These are phyloP conservation scores for Plotosus lineatus DNA, from an alignment of 2,113 vertebrate species.

Conservation along the genomic window DNA sequence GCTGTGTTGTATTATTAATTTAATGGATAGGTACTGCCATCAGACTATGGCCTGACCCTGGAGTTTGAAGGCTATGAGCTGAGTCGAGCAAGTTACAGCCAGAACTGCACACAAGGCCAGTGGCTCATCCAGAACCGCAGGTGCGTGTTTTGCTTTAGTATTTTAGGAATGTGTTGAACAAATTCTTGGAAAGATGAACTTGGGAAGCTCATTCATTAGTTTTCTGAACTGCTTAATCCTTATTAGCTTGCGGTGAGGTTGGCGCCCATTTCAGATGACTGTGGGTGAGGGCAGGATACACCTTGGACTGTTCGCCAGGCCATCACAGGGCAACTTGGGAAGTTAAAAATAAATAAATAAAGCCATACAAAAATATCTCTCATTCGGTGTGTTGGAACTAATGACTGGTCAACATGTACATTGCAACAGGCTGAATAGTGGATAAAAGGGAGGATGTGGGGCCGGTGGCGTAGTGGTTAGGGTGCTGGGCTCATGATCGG, in stretches of 20 bases:
- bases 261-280: too few species aligned
- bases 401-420: not conserved
- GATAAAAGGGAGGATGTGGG: too few species aligned
- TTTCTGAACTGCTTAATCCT: too few species aligned
- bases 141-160: conserved; percentile 59
- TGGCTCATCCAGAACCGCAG: conserved; percentile 89
- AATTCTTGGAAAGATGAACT: not conserved
- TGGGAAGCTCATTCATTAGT: too few species aligned
- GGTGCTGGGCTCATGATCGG: too few species aligned
- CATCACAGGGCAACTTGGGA: too few species aligned
- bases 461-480: too few species aligned
- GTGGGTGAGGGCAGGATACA: too few species aligned
- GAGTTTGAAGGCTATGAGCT: conserved; percentile 88
- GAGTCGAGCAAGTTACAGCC: conserved; percentile 74
- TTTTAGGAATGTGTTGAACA: not conserved
- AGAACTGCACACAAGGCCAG: conserved; percentile 86
- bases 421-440: not conserved
- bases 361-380: not conserved
- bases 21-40: conserved; percentile 75
- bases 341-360: too few species aligned
- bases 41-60: conserved; percentile 79
- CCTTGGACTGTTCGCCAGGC: too few species aligned
- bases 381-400: not conserved
- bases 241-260: too few species aligned
- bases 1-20: not conserved